Evolutionary conservation across 2,797 vertebrate species (phyloP), one percentile per base, ranked within the genome.

Genomic region (Carapus acus): DNA sequence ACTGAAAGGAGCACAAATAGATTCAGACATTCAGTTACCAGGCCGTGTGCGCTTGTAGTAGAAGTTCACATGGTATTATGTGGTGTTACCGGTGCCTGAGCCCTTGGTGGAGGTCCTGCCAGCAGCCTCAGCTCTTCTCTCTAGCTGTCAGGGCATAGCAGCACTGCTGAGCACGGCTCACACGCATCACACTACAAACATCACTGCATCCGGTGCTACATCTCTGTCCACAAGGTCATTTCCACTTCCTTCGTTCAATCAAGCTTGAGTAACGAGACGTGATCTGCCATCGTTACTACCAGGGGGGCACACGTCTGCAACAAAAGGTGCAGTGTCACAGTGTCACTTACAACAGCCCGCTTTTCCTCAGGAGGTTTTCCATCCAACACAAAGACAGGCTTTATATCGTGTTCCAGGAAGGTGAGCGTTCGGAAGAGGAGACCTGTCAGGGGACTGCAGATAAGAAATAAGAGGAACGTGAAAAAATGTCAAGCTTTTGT

Each of bases 361-460:
- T 93, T 92, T 57, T 89, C 81, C 20, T 18, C 34, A 0, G 91
- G 91, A 19, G 91, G 90, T 14, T 40, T 77, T 40, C 90, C 90
- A 3, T 92, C 90, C 48, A 93, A 88, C 27, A 93, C 88, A 77
- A 87, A 93, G 16, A 91, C 86, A 0, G 90, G 91, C 63, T 86
- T 90, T 67, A 93, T 90, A 65, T 83, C 87, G 9, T 89, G 85
- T 76, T 91, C 88, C 71, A 91, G 78, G 62, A 93, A 87, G 18
- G 83, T 83, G 49, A 91, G 77, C 0, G 90, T 91, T 18, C 90
- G 90, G 54, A 83, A 90, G 65, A 93, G 90, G 31, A 91, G 54
- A 14, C 90, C 90, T 14, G 77, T 78, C 54, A 91, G 64, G 5
- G 80, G 77, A 39, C 91, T 92, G 15, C 8, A 53, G 39, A 59